Conservation (phyloP, 2,113 vertebrate species). For the Istiophorus platypterus region DNA sequence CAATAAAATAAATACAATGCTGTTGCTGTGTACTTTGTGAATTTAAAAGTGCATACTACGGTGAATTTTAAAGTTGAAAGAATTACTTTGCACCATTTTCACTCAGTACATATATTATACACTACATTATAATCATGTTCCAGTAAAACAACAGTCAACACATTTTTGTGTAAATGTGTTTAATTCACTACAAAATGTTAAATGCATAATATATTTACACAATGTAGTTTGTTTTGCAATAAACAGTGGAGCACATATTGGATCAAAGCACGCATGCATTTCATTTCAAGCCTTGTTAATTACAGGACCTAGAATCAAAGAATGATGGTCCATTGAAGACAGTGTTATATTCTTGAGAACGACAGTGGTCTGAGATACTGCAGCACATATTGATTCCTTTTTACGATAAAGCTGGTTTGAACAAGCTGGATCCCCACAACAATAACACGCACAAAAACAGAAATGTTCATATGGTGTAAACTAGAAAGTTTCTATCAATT, state of each 20-base stretch:
- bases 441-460: not conserved
- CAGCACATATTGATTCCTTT: not conserved
- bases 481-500: not conserved
- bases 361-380: not conserved
- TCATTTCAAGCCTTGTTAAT: not conserved
- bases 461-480: not conserved
- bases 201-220: not conserved
- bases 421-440: not conserved
- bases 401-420: constrained; percentile 23
- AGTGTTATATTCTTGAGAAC: not conserved
- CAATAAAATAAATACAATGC: constrained; percentile 5
- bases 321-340: constrained; percentile 2
- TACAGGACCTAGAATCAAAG: not conserved
- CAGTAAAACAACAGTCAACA: not conserved
- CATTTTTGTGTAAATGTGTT: not conserved
- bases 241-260: not conserved
- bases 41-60: not conserved
- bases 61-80: not conserved
- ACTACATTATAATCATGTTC: not conserved
- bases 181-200: not conserved
- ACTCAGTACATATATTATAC: not conserved
- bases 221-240: not conserved
- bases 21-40: not conserved
- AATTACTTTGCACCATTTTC: constrained; percentile 1
- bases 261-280: not conserved